Conservation (phyloP, 1,140 invertebrate genomes). For the Kradibia gibbosae region DNA sequence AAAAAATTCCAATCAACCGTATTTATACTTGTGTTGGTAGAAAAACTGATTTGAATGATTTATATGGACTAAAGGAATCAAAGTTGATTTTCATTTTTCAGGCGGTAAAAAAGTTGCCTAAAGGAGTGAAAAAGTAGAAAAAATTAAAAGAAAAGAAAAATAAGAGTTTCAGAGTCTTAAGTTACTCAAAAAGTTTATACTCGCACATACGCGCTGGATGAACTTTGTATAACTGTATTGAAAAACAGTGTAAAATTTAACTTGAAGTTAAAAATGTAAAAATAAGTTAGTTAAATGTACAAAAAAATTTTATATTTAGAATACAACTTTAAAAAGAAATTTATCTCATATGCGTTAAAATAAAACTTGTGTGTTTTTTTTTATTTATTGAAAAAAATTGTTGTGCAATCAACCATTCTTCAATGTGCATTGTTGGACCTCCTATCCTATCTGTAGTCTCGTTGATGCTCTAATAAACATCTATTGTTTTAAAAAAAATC, state of each 20-base stretch:
- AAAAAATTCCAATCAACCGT: no score
- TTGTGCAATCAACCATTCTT: no score
- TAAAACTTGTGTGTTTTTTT: no score
- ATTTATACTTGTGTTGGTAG: no score
- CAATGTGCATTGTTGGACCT: no score
- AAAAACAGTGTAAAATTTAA: conserved; percentile 27
- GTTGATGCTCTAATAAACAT: no score
- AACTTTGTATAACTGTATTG: conserved; percentile 47
- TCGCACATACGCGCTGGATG: not conserved
- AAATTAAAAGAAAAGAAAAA: conserved; percentile 18
- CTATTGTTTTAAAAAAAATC: no score
- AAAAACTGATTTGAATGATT: not conserved
- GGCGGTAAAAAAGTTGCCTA: conserved; percentile 18
- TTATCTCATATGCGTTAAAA: no score
- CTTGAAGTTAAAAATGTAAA: conserved; percentile 19
- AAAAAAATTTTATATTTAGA: no score
- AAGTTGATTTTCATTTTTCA: conserved; percentile 33
- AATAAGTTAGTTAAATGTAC: not conserved
- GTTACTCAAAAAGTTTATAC: conserved; percentile 37
- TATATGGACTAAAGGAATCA: not conserved
- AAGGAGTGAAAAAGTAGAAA: not conserved
- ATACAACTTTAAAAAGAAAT: no score
- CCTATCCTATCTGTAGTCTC: no score
- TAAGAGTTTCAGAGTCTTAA: conserved; percentile 6
- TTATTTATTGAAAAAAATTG: no score